A percentile compares a stretch with the other conserved stretches of the same genome.
phyloP scores from a whole-genome alignment of 2,888 invertebrate species.

The Pseudoips prasinana region DNA sequence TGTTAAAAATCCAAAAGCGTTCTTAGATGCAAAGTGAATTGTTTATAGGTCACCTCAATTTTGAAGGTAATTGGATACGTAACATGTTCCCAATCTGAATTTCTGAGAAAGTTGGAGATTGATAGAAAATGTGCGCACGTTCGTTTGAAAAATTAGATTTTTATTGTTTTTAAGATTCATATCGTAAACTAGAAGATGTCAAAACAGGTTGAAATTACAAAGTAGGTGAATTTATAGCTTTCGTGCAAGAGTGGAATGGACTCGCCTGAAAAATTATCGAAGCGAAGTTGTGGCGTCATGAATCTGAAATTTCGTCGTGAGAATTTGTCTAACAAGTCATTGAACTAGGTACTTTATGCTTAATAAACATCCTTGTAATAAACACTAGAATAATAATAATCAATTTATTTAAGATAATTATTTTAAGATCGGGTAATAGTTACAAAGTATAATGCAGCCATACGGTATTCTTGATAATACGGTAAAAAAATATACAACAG shows the following conservation, averaged over 20 bases:
- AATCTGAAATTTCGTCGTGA: not conserved
- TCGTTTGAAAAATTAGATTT: slow-evolving; percentile 5
- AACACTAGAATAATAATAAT: too few species aligned
- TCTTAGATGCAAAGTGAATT: slow-evolving; percentile 15
- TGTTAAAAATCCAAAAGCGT: slow-evolving; percentile 15
- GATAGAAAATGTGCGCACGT: slow-evolving; percentile 3
- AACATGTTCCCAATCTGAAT: slow-evolving; percentile 35
- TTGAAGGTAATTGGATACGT: slow-evolving; percentile 52
- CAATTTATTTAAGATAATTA: too few species aligned
- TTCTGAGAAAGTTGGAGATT: slow-evolving; percentile 43
- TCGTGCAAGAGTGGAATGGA: slow-evolving; percentile 8
- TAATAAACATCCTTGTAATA: too few species aligned
- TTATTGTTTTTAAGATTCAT: slow-evolving; percentile 16
- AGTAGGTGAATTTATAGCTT: slow-evolving; percentile 14
- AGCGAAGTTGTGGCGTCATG: slow-evolving; percentile 6
- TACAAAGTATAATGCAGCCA: too few species aligned
- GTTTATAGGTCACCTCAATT: slow-evolving; percentile 59
- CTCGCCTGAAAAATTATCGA: slow-evolving; percentile 14
- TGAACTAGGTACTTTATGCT: too few species aligned
- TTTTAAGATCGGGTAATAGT: too few species aligned
- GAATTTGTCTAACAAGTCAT: slow-evolving; percentile 8
- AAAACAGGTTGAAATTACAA: slow-evolving; percentile 13
- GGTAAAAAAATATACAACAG: too few species aligned
- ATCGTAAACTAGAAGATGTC: slow-evolving; percentile 14
- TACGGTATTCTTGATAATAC: too few species aligned